A percentile compares a stretch with the other conserved stretches of the same genome.
Evolutionary conservation across 2,888 invertebrate species (phyloP).

Genomic region (Tetragonisca angustula): DNA sequence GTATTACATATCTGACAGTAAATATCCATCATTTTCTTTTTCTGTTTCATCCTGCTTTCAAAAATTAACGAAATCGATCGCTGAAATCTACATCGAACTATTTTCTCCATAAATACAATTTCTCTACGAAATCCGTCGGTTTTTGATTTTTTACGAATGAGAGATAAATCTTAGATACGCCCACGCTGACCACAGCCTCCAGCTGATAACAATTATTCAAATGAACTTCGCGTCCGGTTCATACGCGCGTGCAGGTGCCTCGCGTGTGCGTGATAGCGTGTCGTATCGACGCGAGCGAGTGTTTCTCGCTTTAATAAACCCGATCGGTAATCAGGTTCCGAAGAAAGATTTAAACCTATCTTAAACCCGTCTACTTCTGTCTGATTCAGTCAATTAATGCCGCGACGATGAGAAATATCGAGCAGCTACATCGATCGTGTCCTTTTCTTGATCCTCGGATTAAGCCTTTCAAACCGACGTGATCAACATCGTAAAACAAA

Average conservation of each 20-base stretch:
- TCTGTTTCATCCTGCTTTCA: too few relatives aligned
- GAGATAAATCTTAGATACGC: constrained; percentile 52
- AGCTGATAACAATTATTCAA: constrained; percentile 64
- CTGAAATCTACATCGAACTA: neutral
- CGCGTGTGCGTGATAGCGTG: constrained; percentile 35
- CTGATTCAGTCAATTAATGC: constrained; percentile 4
- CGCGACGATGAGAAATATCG: neutral
- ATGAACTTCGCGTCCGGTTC: constrained; percentile 37
- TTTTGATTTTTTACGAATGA: constrained; percentile 18
- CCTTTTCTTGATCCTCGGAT: neutral
- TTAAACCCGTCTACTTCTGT: neutral
- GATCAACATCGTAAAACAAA: neutral
- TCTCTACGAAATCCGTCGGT: neutral
- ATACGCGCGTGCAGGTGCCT: constrained; percentile 34
- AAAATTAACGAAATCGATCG: too few relatives aligned
- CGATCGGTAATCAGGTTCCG: constrained; percentile 31
- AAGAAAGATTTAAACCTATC: constrained; percentile 6
- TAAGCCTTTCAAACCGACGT: neutral
- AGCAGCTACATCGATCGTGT: neutral
- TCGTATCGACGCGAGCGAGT: constrained; percentile 2
- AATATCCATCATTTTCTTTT: too few relatives aligned
- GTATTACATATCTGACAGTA: too few relatives aligned
- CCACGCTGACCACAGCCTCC: constrained; percentile 33
- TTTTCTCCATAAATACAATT: neutral
- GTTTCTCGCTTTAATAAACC: constrained; percentile 9